A percentile compares a stretch with the other conserved stretches of the same genome.
Evolutionary conservation across 2,888 invertebrate species (phyloP).

Genomic region (Apamea epomidion): DNA sequence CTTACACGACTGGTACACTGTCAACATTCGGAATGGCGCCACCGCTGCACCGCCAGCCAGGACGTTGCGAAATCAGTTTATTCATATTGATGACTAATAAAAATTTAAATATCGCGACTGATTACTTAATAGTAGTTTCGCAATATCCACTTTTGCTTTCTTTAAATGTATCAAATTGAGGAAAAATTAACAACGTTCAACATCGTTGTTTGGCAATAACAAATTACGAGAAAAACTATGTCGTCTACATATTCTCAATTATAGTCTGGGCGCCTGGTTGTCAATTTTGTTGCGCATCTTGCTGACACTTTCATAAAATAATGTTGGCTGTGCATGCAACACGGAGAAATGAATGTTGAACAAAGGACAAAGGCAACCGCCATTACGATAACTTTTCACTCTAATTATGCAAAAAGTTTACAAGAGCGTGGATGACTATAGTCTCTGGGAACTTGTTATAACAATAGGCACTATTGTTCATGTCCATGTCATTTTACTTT

Average conservation of each 20-base stretch:
- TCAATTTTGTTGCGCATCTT: constrained; percentile 20
- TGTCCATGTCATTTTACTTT: constrained; percentile 41
- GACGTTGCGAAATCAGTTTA: constrained; percentile 24
- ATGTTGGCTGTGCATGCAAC: constrained; percentile 14
- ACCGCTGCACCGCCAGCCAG: not conserved
- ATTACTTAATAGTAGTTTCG: constrained; percentile 31
- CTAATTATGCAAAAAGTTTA: constrained; percentile 59
- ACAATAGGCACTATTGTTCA: constrained; percentile 59
- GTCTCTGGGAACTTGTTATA: constrained; percentile 47
- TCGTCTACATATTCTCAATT: constrained; percentile 1
- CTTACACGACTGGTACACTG: not conserved
- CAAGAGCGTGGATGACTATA: constrained; percentile 41
- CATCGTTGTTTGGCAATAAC: constrained; percentile 11
- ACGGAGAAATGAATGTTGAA: constrained; percentile 35
- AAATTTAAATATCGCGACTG: constrained; percentile 11
- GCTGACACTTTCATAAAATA: constrained; percentile 14
- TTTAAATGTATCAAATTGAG: constrained; percentile 18
- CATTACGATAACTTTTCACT: constrained; percentile 57
- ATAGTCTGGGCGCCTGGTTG: constrained; percentile 1
- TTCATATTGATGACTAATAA: constrained; percentile 14
- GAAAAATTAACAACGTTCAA: constrained; percentile 12
- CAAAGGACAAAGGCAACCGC: constrained; percentile 45
- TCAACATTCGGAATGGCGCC: constrained; percentile 21
- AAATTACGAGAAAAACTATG: not conserved
- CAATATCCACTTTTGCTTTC: constrained; percentile 36